Evolutionary conservation across 2,888 invertebrate genomes (phyloP).

Genomic region (Brenthis daphne): DNA sequence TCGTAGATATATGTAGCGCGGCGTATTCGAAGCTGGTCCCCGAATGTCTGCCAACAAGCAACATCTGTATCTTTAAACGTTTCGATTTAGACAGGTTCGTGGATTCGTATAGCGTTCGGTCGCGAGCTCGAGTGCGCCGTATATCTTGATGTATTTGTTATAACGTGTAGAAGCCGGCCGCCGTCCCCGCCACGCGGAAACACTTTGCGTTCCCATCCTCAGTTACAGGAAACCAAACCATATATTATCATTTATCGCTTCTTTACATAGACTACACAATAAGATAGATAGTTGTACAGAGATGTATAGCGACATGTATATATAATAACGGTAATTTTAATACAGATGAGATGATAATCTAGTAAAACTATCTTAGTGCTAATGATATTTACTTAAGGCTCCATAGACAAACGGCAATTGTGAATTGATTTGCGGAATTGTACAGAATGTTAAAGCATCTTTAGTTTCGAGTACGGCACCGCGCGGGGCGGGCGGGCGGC

Average conservation of each 20-base stretch:
- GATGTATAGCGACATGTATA: slow-evolving; percentile 73
- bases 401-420: slow-evolving; percentile 71
- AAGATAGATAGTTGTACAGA: slow-evolving; percentile 79
- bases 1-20: slow-evolving; percentile 80
- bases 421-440: slow-evolving; percentile 73
- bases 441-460: slow-evolving; percentile 70
- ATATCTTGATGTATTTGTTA: slow-evolving; percentile 80
- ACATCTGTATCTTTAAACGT: not conserved
- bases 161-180: slow-evolving; percentile 77
- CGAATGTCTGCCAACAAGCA: slow-evolving; percentile 33
- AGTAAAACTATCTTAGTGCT: slow-evolving; percentile 76
- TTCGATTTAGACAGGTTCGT: not conserved
- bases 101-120: slow-evolving; percentile 36
- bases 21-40: slow-evolving; percentile 50
- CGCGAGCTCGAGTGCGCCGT: slow-evolving; percentile 53
- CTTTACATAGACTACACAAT: slow-evolving; percentile 66
- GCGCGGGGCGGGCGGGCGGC: slow-evolving; percentile 70
- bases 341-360: slow-evolving; percentile 67
- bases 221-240: slow-evolving; percentile 62
- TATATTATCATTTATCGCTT: slow-evolving; percentile 64
- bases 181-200: slow-evolving; percentile 64
- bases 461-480: slow-evolving; percentile 63
- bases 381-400: slow-evolving; percentile 74
- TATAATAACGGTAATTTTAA: slow-evolving; percentile 77
- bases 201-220: slow-evolving; percentile 73